Conservation (phyloP, 64 coral and sea anemone genomes). For the Pocillopora verrucosa region DNA sequence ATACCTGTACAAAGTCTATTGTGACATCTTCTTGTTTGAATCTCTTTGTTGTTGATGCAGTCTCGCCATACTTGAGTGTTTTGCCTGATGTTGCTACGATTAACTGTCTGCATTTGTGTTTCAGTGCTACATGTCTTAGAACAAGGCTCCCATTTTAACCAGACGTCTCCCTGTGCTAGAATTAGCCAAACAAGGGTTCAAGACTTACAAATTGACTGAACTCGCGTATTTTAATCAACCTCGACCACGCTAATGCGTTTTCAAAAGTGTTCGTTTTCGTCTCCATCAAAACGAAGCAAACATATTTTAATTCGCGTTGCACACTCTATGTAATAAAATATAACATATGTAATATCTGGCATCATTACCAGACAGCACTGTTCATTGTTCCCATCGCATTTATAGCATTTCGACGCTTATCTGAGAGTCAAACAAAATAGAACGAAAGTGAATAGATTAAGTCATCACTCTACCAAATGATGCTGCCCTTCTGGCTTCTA, state of each 20-base stretch:
- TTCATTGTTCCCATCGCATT: background rate
- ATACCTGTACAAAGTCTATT: constrained; percentile 2
- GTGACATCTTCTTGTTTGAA: background rate
- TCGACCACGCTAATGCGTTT: no score
- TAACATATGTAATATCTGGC: background rate
- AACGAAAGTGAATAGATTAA: background rate
- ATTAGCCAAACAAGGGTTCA: no score
- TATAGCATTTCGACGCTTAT: background rate
- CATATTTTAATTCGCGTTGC: no score
- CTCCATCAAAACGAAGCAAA: no score
- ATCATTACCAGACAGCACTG: background rate
- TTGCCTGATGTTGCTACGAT: background rate
- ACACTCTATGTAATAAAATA: no score
- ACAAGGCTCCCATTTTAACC: no score
- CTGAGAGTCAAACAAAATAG: background rate
- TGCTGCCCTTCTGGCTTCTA: no score
- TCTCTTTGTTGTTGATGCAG: background rate
- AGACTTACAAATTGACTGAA: no score
- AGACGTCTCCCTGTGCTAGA: no score
- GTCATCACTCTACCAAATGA: background rate
- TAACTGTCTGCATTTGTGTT: background rate
- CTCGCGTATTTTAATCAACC: no score
- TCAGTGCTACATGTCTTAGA: background rate
- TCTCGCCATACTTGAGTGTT: background rate
- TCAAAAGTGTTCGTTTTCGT: no score